A percentile compares a stretch with the other conserved stretches of the same genome.
phyloP scores from a whole-genome alignment of 1,140 invertebrate species.

The Conopomorpha cramerella region DNA sequence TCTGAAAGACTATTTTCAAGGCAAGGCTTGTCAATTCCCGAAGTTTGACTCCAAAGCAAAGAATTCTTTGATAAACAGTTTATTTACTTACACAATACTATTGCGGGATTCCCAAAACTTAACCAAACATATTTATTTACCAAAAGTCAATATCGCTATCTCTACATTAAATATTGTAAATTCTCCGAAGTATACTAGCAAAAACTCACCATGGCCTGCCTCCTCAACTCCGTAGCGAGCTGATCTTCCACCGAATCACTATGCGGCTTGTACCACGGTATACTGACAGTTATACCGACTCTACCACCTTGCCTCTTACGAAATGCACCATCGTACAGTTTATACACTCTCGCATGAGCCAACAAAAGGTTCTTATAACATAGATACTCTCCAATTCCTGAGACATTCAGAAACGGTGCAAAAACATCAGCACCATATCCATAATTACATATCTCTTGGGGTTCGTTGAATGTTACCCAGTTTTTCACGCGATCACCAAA shows the following conservation, averaged over 20 bases:
- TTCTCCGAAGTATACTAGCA: constrained; percentile 1
- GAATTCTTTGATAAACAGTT: too few relatives aligned
- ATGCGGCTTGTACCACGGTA: constrained; percentile 59
- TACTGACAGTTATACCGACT: constrained; percentile 60
- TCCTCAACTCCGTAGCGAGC: constrained; percentile 45
- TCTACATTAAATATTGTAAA: not conserved
- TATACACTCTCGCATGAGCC: constrained; percentile 60
- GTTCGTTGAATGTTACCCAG: constrained; percentile 69
- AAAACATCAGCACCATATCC: not conserved
- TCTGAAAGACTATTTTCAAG: too few relatives aligned
- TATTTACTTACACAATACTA: too few relatives aligned
- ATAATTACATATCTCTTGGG: constrained; percentile 9
- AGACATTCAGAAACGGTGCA: not conserved
- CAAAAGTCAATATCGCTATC: too few relatives aligned
- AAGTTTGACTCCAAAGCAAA: too few relatives aligned
- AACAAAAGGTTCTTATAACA: not conserved
- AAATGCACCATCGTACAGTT: constrained; percentile 65
- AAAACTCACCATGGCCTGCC: constrained; percentile 39
- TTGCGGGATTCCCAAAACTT: too few relatives aligned
- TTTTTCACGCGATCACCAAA: constrained; percentile 59
- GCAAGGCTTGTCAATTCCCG: too few relatives aligned
- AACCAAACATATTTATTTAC: too few relatives aligned
- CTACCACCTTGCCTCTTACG: constrained; percentile 52
- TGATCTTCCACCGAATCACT: constrained; percentile 45
- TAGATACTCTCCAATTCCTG: not conserved